phyloP scores from a whole-genome alignment of 2,797 vertebrate species.

The Catostomus latipinnis region DNA sequence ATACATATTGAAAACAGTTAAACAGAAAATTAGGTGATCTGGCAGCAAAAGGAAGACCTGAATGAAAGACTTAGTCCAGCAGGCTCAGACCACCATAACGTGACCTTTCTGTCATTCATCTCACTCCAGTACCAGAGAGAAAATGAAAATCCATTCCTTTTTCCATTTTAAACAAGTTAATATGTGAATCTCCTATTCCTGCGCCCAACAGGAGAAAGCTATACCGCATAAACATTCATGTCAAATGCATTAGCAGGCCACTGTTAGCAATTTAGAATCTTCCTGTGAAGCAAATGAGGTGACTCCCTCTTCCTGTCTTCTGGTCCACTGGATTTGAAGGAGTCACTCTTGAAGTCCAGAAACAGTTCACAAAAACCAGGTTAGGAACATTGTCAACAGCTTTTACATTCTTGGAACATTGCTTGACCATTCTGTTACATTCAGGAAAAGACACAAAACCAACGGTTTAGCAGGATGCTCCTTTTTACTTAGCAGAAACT shows the following conservation, averaged over 20 bases:
- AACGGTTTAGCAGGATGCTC: too few species aligned
- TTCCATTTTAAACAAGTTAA: constrained; percentile 67
- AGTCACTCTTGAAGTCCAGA: constrained; percentile 51
- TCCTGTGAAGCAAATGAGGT: background rate
- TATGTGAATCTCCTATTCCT: constrained; percentile 73
- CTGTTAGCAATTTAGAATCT: constrained; percentile 61
- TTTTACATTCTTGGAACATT: too few species aligned
- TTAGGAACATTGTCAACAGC: background rate
- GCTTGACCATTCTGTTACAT: too few species aligned
- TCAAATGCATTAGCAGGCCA: constrained; percentile 72
- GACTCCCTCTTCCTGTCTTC: constrained; percentile 50
- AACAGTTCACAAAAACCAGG: background rate
- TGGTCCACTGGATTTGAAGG: constrained; percentile 73
- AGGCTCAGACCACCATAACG: constrained; percentile 24
- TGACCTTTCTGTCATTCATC: constrained; percentile 59
- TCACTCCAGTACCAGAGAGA: constrained; percentile 46
- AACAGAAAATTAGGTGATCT: constrained; percentile 33
- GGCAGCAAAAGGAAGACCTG: constrained; percentile 41
- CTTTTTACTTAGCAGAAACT: too few species aligned
- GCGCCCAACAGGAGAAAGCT: constrained; percentile 72
- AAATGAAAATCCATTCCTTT: constrained; percentile 66
- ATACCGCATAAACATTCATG: constrained; percentile 69
- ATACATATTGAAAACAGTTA: background rate
- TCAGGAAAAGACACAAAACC: too few species aligned
- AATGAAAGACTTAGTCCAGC: constrained; percentile 43